Conservation (phyloP, 2,797 vertebrate genomes). For the Synaphobranchus kaupii region DNA sequence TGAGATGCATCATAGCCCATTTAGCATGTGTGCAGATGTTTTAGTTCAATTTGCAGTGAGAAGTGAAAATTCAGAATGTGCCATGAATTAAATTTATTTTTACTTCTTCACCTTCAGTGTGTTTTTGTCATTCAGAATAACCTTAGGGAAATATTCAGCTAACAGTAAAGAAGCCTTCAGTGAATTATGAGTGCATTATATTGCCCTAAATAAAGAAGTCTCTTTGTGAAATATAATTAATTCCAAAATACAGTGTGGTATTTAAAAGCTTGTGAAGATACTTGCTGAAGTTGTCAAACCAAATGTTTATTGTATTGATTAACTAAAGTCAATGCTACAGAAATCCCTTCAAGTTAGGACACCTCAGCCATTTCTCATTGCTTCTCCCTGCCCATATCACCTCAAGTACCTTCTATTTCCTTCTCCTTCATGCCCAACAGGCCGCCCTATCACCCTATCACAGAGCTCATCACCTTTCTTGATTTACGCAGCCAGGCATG, state of each 20-base stretch:
- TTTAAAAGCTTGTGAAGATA: background rate
- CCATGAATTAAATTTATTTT: background rate
- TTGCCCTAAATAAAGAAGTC: background rate
- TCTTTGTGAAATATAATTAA: background rate
- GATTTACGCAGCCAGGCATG: background rate
- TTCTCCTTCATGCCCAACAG: background rate
- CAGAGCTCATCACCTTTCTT: background rate
- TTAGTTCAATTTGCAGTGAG: background rate
- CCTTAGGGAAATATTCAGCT: background rate
- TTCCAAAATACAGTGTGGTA: background rate
- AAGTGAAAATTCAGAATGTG: background rate
- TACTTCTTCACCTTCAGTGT: background rate
- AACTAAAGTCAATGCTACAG: background rate
- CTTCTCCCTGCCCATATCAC: background rate
- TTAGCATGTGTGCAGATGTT: background rate
- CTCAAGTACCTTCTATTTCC: slow-evolving; percentile 2
- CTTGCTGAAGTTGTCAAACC: background rate
- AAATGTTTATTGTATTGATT: background rate
- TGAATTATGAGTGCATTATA: background rate
- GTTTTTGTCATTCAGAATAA: background rate
- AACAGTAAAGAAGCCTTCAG: background rate
- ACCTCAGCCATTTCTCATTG: background rate
- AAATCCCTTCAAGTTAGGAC: background rate
- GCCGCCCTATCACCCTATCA: too few species aligned
- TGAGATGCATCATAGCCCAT: background rate